Evolutionary conservation across 1,140 invertebrate species (phyloP).

Genomic region (Lordiphosa mommai): DNA sequence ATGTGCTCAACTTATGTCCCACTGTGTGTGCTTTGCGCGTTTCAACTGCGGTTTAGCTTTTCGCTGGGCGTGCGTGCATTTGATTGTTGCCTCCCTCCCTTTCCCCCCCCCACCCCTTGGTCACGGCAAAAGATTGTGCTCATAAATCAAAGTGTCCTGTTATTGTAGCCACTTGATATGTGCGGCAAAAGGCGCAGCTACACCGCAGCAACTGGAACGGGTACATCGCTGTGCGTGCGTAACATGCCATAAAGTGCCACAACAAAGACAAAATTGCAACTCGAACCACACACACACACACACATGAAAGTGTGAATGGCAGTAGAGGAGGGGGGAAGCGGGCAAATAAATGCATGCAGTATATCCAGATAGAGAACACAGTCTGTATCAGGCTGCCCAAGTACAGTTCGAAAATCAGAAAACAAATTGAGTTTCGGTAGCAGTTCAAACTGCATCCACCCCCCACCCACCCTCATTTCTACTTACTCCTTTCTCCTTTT

Average conservation of each 20-base stretch:
- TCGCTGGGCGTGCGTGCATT: not conserved
- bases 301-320: slow-evolving; percentile 1
- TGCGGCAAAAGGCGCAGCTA: slow-evolving; percentile 15
- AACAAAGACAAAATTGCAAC: slow-evolving; percentile 14
- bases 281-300: slow-evolving; percentile 4
- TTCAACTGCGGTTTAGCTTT: not conserved
- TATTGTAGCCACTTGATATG: slow-evolving; percentile 38
- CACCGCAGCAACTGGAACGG: no score
- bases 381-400: slow-evolving; percentile 10
- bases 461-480: not conserved
- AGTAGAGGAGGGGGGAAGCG: no score
- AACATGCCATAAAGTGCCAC: slow-evolving; percentile 12
- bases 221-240: slow-evolving; percentile 7
- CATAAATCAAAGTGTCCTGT: slow-evolving; percentile 54
- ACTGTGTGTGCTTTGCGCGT: not conserved
- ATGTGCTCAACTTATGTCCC: no score
- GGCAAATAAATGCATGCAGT: no score
- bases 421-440: slow-evolving; percentile 27
- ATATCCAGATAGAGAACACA: no score
- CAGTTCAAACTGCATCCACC: slow-evolving; percentile 5
- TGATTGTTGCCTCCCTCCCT: not conserved
- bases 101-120: not conserved
- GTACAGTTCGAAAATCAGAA: slow-evolving; percentile 14
- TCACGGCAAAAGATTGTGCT: slow-evolving; percentile 35
- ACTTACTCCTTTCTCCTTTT: not conserved